Evolutionary conservation across 2,888 invertebrate species (phyloP), one percentile per base, ranked within the genome.

Genomic region (Congeria kusceri): DNA sequence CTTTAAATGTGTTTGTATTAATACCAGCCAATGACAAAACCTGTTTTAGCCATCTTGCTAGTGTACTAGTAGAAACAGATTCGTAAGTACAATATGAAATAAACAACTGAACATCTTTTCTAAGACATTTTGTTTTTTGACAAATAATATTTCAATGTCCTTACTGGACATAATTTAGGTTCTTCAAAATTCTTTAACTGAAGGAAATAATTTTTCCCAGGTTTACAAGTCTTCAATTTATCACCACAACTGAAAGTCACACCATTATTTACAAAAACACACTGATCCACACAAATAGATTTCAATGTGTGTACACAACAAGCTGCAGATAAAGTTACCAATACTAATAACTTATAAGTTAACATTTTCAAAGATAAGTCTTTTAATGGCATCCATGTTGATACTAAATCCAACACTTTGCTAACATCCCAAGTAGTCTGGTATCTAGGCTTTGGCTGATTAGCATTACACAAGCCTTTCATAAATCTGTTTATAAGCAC

Each of bases 11-110:
- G 5, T 27, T 47, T 47, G 9, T 39, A 63, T 62, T 32, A 23
- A 70, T 70, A 62, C 70, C 63, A n/a, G 63, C 23, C 18, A 62
- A 25, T 2, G 11, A 3, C 5, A 71, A 46, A 1, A 71, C 64
- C 9, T 18, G 3, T 32, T 64, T 56, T 5, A 63, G 46, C 71
- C 75, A 79, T 58, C 71, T 63, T 20, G 57, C 64, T 20, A 64
- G 3, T 3, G 71, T 56, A 56, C 62, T 53, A 15, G 74, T 28
- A 46, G 61, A 29, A 20, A 73, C 65, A 25, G 63, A 27, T 11
- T 67, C 66, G 29, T 15, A 70, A 27, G 69, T 70, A 56, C 29
- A 53, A 63, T 32, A 74, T 27, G 74, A 79, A 13, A 71, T 29
- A 29, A 79, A 56, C 11, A 69, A 23, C n/a, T 61, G 46, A 11